These are phyloP conservation scores for Pseudomyrmex pallidus DNA, from an alignment of 1,140 invertebrate genomes.

Conservation along the genomic window DNA sequence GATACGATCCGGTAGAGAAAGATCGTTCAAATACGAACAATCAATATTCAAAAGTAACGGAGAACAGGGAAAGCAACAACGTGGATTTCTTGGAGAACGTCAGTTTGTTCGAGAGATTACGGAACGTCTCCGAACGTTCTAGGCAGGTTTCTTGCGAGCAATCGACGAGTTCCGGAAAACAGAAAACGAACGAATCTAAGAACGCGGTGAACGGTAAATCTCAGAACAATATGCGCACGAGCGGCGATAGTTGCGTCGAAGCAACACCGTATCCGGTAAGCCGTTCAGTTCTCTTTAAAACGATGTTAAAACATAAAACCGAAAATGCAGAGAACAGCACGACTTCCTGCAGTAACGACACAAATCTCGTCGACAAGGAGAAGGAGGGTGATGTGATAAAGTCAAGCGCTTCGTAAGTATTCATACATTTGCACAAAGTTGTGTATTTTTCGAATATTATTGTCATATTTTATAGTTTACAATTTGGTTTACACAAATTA, in stretches of 20 bases:
- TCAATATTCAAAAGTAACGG: not conserved
- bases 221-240: not conserved
- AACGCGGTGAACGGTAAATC: not conserved
- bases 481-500: not conserved
- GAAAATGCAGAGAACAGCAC: not conserved
- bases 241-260: slow-evolving; percentile 31
- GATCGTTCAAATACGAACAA: not conserved
- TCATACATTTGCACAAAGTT: not conserved
- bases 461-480: too few relatives aligned
- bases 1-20: not conserved
- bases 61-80: slow-evolving; percentile 13
- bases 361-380: not conserved
- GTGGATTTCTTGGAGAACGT: slow-evolving; percentile 24
- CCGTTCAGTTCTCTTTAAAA: slow-evolving; percentile 32
- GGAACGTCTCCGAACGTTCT: slow-evolving; percentile 11
- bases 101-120: slow-evolving; percentile 51
- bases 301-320: slow-evolving; percentile 36
- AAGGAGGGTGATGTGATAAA: not conserved
- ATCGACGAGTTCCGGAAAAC: not conserved
- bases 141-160: not conserved
- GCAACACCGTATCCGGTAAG: slow-evolving; percentile 52
- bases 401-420: slow-evolving; percentile 46
- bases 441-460: too few relatives aligned
- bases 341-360: too few relatives aligned
- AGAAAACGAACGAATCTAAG: not conserved